Evolutionary conservation across 30 jellyfish, hydroid and myxozoan genomes (phyloP).

Genomic region (Chrysaora quinquecirrha): DNA sequence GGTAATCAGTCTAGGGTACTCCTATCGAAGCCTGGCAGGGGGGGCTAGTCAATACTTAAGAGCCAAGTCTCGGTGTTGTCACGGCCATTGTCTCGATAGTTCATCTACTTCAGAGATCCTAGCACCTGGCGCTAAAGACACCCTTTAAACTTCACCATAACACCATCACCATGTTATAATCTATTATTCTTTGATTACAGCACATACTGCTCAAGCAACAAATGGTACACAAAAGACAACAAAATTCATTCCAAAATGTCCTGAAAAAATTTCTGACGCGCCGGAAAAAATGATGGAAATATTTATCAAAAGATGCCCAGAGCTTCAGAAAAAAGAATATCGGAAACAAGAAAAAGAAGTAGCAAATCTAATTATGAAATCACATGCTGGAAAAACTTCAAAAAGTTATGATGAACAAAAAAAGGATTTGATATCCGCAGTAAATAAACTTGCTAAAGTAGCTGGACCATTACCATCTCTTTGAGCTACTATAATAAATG

Average conservation of each 20-base stretch:
- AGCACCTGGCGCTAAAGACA: too few species aligned
- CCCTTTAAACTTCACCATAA: too few species aligned
- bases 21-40: too few species aligned
- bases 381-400: constrained; percentile 1
- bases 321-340: constrained; percentile 54
- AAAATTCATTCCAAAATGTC: constrained; percentile 69
- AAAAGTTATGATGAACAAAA: constrained; percentile 55
- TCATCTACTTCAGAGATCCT: too few species aligned
- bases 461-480: constrained; percentile 86
- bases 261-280: constrained; percentile 44
- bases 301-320: constrained; percentile 51
- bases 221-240: constrained; percentile 48
- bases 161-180: too few species aligned
- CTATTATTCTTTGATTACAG: too few species aligned
- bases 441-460: constrained; percentile 68
- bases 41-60: too few species aligned
- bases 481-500: too few species aligned
- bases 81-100: too few species aligned
- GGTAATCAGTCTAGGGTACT: too few species aligned
- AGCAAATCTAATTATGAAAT: constrained; percentile 40
- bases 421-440: constrained; percentile 65
- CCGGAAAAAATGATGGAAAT: constrained; percentile 23
- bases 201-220: too few species aligned
- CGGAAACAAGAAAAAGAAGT: constrained; percentile 61
- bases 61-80: too few species aligned